Conservation (phyloP, 2,888 invertebrate species). For the Cephus spinipes region DNA sequence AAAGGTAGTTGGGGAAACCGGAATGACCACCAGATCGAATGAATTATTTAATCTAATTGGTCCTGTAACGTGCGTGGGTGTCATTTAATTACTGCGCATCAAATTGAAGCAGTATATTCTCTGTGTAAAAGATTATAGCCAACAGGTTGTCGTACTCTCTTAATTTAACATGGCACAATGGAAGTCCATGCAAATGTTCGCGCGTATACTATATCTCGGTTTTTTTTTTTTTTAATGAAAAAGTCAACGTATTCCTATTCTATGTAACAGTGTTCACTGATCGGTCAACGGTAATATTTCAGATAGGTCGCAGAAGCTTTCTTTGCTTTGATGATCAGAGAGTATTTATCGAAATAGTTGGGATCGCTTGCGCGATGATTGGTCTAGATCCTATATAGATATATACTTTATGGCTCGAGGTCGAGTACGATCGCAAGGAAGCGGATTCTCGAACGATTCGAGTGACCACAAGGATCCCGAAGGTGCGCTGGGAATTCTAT, state of each 20-base stretch:
- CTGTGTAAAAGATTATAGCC: neutral
- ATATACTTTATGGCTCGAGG: neutral
- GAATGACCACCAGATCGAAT: neutral
- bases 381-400: neutral
- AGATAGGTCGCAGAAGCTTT: neutral
- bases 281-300: neutral
- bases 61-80: neutral
- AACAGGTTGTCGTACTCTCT: neutral
- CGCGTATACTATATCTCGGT: neutral
- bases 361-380: neutral
- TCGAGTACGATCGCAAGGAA: neutral
- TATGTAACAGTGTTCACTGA: neutral
- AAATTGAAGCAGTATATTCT: neutral
- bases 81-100: neutral
- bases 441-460: constrained; percentile 40
- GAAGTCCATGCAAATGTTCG: neutral
- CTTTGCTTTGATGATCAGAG: neutral
- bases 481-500: constrained; percentile 50
- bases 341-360: neutral
- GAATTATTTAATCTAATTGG: neutral
- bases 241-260: neutral
- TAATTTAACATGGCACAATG: neutral
- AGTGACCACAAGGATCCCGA: constrained; percentile 42
- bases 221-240: neutral
- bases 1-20: neutral